Evolutionary conservation across 2,113 vertebrate species (phyloP).

Genomic region (human): GRCh38 chr15:84140501-84141000

Average conservation of each 20-base stretch:
- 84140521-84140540: not conserved
- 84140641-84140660: not conserved
- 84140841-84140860: not conserved
- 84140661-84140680: not conserved
- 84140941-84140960: not conserved
- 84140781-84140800: not conserved
- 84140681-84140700: not conserved
- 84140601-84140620: not conserved
- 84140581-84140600: not conserved
- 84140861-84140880: not conserved
- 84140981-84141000: not conserved
- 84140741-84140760: not conserved
- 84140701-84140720: not conserved
- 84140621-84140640: not conserved
- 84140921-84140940: not conserved
- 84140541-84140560: not conserved
- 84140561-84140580: not conserved
- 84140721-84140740: not conserved
- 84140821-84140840: not conserved
- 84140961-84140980: not conserved
- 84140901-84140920: too few species aligned
- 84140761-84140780: not conserved
- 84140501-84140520: not conserved
- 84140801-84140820: not conserved
- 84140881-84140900: not conserved